Evolutionary conservation across 2,888 invertebrate species (phyloP), one percentile per base, ranked within the genome.

Genomic region (Carpatolechia fugitivella): DNA sequence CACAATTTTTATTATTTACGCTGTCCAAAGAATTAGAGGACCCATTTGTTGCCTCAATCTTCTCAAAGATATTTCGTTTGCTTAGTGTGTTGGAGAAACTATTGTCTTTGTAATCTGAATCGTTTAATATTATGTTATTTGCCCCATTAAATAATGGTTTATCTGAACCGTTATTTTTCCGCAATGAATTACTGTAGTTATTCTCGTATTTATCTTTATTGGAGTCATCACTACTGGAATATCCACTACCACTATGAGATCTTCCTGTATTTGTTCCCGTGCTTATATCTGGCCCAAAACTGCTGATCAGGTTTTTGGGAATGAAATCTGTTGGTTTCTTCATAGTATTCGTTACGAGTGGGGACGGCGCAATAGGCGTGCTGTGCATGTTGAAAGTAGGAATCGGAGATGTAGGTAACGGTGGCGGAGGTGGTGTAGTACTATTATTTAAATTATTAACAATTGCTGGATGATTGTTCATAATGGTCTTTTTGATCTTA

Each of bases 31-130:
- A 58, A 58, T 54, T 65, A 54, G 65, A 68, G 11, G 69, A 64
- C 31, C 69, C 68, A 48, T 68, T 76, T 18, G 68, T 54, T 8
- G 66, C 59, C 14, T 81, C 80, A 30, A 69, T 66, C 57, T 77
- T 84, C 72, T 89, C 87, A 62, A 88, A 87, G 20, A 87, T 58
- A 68, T 82, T 87, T 67, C 79, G 78, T 70, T 85, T 90, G 55
- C 72, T 85, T 51, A 86, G 64, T 1, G 86, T 88, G 60, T 85
- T 86, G 8, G 80, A 83, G 63, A 63, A 78, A 56, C 65, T 78
- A n/a, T 70, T 78, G 33, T 86, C 81, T 64, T 80, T 80, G 14
- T 66, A 51, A 52, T 87, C 86, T 29, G 69, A 48, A 14, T 36
- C 36, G 20, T 35, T 35, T 24, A 18, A n/a, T 13, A n/a, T 24